Base-by-base conservation (phyloP, 2,113 vertebrate genomes). In the Motacilla alba region DNA sequence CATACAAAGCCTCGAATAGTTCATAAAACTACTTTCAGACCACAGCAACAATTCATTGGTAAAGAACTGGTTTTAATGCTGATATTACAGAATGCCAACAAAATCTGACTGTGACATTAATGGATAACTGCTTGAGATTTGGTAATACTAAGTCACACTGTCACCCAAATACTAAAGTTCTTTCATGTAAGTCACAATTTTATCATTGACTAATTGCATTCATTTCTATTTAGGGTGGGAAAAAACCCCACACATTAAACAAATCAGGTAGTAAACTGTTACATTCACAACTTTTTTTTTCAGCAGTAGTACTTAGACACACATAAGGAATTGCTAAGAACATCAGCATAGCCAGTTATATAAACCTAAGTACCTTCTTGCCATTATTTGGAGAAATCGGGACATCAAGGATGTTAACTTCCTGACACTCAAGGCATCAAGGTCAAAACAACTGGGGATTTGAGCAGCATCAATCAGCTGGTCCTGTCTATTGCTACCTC, bases 61-160 rank as follows among this genome's bases (percentile, higher is more conserved):
- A 49, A 76, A 68, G 28, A 87, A 52, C 30, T 58, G 13, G 11
- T 47, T 86, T 93, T 85, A 73, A 83, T 17, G 24, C 30, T 41
- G 31, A 6, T 39, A 46, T 24, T 41, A 53, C 11, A 55, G 30
- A 60, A 79, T 5, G 79, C 92, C 91, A 97, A 39, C 67, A 95
- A 95, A 90, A 96, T 60, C 41, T 13, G 20, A 63, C 86, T 78
- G 93, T 47, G 8, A 96, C 72, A 75, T 94, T 95, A 83, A 95
- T n/a, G 23, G 47, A 47, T 31, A 87, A 96, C 74, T 93, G 83
- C 58, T 69, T 91, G 78, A 96, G 94, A 96, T 72, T 28, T 56
- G 20, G 67, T 76, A 93, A 87, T 62, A 90, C 56, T 47, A 53
- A 93, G 82, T 79, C 49, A 93, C 53, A 33, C 83, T 66, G 95